Evolutionary conservation across 1,140 invertebrate genomes (phyloP).

Genomic region (Pseudoatta argentina): DNA sequence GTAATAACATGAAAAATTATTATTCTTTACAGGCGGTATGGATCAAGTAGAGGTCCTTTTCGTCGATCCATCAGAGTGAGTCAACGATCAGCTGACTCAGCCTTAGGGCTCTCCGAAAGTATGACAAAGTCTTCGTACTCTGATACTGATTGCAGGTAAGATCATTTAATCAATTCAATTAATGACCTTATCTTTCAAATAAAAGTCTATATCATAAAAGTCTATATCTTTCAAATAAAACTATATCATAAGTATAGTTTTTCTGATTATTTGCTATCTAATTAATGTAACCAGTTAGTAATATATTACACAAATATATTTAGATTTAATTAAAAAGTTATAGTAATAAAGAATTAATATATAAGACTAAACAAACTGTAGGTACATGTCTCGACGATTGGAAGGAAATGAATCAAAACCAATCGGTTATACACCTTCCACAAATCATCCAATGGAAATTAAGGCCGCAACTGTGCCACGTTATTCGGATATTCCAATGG

Average conservation of each 20-base stretch:
- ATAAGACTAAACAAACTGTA: not conserved
- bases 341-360: not conserved
- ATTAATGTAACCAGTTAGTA: not conserved
- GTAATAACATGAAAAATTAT: not conserved
- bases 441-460: conserved; percentile 61
- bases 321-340: not conserved
- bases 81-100: conserved; percentile 90
- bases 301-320: not conserved
- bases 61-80: conserved; percentile 90
- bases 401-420: conserved; percentile 65
- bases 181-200: not conserved
- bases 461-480: conserved; percentile 80
- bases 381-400: conserved; percentile 67
- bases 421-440: conserved; percentile 56
- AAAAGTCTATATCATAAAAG: too few species aligned
- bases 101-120: conserved; percentile 86
- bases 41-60: conserved; percentile 83
- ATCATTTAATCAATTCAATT: conserved; percentile 6
- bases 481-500: conserved; percentile 79
- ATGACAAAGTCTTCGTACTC: conserved; percentile 88
- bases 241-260: not conserved
- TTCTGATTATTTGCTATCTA: not conserved
- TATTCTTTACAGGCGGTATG: conserved; percentile 78
- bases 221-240: not conserved
- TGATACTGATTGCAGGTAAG: conserved; percentile 87